A percentile compares a stretch with the other conserved stretches of the same genome.
phyloP scores from a whole-genome alignment of 2,797 vertebrate species.

The Clarias pachynema region DNA sequence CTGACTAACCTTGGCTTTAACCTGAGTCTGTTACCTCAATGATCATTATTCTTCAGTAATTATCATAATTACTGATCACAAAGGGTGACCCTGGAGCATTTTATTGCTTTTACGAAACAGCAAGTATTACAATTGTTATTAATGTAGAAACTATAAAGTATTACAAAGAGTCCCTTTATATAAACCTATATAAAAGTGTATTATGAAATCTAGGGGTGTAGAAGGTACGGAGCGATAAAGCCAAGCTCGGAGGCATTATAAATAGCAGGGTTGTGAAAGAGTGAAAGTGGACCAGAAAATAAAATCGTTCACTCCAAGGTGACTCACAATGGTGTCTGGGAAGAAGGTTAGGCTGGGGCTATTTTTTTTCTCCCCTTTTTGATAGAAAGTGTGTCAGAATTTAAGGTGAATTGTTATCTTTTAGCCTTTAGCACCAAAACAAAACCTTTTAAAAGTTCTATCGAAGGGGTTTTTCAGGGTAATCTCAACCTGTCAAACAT shows the following conservation, averaged over 20 bases:
- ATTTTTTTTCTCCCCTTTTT: not conserved
- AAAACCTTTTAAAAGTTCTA: slow-evolving; percentile 41
- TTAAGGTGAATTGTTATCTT: slow-evolving; percentile 30
- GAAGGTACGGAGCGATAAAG: not conserved
- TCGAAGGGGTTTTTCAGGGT: slow-evolving; percentile 25
- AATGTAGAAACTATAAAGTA: not conserved
- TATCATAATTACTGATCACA: slow-evolving; percentile 67
- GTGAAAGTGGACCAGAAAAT: slow-evolving; percentile 6
- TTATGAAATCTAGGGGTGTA: not conserved
- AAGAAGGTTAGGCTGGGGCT: not conserved
- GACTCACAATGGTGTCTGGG: not conserved
- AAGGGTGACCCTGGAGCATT: slow-evolving; percentile 25
- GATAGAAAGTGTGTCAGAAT: slow-evolving; percentile 40
- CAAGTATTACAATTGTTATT: not conserved
- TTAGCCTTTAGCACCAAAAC: slow-evolving; percentile 16
- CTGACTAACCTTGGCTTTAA: slow-evolving; percentile 60
- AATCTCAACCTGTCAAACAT: slow-evolving; percentile 42
- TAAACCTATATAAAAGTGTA: not conserved
- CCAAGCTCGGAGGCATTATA: not conserved
- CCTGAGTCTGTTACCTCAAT: slow-evolving; percentile 56
- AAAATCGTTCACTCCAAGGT: slow-evolving; percentile 7
- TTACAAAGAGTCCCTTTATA: not conserved
- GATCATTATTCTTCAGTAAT: slow-evolving; percentile 64
- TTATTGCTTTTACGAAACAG: not conserved
- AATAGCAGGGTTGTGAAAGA: not conserved